phyloP scores from a whole-genome alignment of 2,888 invertebrate species.

The Apamea crenata region DNA sequence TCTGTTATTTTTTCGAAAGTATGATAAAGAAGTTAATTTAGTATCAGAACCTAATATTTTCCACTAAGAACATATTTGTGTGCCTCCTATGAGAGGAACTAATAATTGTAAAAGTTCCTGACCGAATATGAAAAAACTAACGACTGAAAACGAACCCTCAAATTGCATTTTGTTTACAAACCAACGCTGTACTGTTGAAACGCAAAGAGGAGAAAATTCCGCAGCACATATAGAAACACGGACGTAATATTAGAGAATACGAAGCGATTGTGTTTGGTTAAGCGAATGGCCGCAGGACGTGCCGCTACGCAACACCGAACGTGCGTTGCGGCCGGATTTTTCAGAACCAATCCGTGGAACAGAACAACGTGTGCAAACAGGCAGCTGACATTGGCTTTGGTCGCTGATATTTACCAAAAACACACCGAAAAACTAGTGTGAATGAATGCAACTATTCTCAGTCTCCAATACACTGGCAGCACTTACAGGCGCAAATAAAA shows the following conservation, averaged over 20 bases:
- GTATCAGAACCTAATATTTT: background rate
- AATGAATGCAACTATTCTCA: conserved; percentile 70
- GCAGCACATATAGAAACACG: conserved; percentile 23
- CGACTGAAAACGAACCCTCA: conserved; percentile 8
- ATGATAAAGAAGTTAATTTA: background rate
- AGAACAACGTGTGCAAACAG: conserved; percentile 66
- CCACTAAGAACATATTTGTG: background rate
- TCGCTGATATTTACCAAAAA: conserved; percentile 63
- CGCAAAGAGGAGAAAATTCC: conserved; percentile 26
- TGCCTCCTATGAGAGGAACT: background rate
- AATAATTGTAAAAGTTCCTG: background rate
- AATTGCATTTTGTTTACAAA: conserved; percentile 28
- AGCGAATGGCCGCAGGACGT: conserved; percentile 61
- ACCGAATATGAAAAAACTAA: background rate
- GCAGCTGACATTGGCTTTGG: conserved; percentile 65
- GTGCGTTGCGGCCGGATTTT: conserved; percentile 61
- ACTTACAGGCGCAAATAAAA: conserved; percentile 89
- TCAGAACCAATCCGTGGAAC: conserved; percentile 60
- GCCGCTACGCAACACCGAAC: conserved; percentile 62
- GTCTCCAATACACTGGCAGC: conserved; percentile 76
- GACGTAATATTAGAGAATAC: conserved; percentile 52
- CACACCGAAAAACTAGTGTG: conserved; percentile 59
- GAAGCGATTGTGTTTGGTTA: conserved; percentile 62
- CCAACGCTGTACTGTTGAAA: conserved; percentile 5
- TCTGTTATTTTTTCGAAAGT: background rate